A percentile compares a stretch with the other conserved stretches of the same genome.
These are phyloP conservation scores for Oasisia sp. DNA, from an alignment of 2,888 invertebrate genomes.

Conservation along the genomic window DNA sequence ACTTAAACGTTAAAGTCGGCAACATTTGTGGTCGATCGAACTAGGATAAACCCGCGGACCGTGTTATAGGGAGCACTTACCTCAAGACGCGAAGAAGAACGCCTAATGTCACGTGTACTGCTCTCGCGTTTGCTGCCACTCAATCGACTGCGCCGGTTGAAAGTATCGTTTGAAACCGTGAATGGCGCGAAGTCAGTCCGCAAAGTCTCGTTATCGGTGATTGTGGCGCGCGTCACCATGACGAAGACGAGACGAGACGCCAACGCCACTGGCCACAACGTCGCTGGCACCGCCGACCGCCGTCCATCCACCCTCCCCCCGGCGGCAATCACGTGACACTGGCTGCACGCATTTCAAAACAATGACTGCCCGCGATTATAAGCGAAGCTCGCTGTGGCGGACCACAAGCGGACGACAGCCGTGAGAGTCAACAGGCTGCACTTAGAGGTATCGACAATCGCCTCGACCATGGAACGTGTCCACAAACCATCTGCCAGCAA, in stretches of 20 bases:
- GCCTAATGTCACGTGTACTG: constrained; percentile 6
- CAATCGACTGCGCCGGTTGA: not conserved
- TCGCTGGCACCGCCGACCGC: not conserved
- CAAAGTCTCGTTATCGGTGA: not conserved
- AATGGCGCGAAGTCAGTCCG: not conserved
- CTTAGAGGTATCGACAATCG: not conserved
- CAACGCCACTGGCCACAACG: not conserved
- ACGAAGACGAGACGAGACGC: not conserved
- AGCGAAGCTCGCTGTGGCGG: not conserved
- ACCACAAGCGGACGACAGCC: not conserved
- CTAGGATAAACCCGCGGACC: not conserved
- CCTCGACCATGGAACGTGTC: not conserved
- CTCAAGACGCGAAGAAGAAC: constrained; percentile 4
- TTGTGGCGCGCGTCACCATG: constrained; percentile 4
- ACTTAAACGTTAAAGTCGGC: not conserved
- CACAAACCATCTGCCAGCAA: not conserved
- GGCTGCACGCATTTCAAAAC: not conserved
- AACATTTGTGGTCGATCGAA: not conserved
- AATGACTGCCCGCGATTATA: constrained; percentile 12
- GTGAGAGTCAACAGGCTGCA: not conserved
- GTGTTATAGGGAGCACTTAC: not conserved
- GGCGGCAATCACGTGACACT: not conserved
- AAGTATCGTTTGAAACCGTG: not conserved
- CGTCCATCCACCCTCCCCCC: not conserved
- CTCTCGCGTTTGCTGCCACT: not conserved